phyloP scores from a whole-genome alignment of 2,797 vertebrate genomes.

The Crypturellus tataupa region DNA sequence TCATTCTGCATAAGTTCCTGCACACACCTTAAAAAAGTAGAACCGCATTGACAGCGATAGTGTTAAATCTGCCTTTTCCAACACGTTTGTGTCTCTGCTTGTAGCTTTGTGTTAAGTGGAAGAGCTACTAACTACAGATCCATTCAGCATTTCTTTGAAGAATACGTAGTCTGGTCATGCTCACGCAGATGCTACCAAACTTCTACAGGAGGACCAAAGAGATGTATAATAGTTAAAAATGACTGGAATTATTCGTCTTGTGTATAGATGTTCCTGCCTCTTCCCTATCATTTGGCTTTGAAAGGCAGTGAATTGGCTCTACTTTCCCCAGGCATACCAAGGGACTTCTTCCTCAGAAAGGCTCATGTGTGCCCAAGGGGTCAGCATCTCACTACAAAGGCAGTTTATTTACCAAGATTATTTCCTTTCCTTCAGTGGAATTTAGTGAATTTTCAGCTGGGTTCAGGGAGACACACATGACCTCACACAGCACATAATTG shows the following conservation, averaged over 20 bases:
- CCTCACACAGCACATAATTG: neutral
- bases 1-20: neutral
- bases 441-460: neutral
- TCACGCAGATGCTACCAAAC: neutral
- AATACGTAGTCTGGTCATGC: neutral
- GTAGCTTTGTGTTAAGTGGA: neutral
- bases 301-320: neutral
- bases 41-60: neutral
- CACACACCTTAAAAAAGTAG: neutral
- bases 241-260: neutral
- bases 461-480: rapidly evolving
- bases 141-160: neutral
- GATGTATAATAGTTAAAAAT: neutral
- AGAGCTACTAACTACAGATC: neutral
- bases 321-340: neutral
- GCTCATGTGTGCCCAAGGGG: too few relatives aligned
- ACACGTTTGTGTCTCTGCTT: neutral
- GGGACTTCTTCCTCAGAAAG: neutral
- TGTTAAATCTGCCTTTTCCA: neutral
- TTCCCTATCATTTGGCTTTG: neutral
- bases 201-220: neutral
- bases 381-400: rapidly evolving
- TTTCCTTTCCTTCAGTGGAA: neutral
- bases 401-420: neutral
- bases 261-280: neutral